phyloP scores from a whole-genome alignment of 2,113 vertebrate species.

The Riparia riparia region DNA sequence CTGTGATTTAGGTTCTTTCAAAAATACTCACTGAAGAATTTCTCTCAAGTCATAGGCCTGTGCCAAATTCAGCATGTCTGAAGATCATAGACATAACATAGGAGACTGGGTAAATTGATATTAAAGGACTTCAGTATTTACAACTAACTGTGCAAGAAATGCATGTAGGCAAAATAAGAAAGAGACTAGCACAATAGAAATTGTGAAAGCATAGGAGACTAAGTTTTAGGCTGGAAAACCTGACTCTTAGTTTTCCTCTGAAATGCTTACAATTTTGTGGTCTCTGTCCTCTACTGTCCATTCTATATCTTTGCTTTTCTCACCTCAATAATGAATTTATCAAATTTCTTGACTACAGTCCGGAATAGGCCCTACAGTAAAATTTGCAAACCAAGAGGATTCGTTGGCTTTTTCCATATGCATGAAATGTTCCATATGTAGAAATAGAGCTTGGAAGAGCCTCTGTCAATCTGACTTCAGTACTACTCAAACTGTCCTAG shows the following conservation, averaged over 20 bases:
- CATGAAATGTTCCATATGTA: neutral
- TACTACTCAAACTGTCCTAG: neutral
- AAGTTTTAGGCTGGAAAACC: neutral
- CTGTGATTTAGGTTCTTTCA: neutral
- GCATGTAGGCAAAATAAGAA: neutral
- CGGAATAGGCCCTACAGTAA: neutral
- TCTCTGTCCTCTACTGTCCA: neutral
- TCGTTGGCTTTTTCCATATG: conserved; percentile 23
- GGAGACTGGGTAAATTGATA: neutral
- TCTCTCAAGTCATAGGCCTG: neutral
- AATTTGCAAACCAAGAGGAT: conserved; percentile 7
- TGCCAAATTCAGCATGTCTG: neutral
- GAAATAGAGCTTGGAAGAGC: conserved; percentile 10
- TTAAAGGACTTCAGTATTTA: neutral
- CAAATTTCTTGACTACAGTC: neutral
- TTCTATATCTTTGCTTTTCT: neutral
- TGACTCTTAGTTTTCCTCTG: neutral
- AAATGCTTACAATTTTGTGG: neutral
- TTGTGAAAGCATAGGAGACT: accelerated
- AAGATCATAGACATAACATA: neutral
- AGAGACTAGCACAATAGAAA: accelerated
- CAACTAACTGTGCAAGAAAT: neutral
- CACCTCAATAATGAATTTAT: neutral
- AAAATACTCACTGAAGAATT: neutral
- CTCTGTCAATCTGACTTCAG: conserved; percentile 20